Conservation (phyloP, 2,797 vertebrate species). For the Iguana delicatissima region DNA sequence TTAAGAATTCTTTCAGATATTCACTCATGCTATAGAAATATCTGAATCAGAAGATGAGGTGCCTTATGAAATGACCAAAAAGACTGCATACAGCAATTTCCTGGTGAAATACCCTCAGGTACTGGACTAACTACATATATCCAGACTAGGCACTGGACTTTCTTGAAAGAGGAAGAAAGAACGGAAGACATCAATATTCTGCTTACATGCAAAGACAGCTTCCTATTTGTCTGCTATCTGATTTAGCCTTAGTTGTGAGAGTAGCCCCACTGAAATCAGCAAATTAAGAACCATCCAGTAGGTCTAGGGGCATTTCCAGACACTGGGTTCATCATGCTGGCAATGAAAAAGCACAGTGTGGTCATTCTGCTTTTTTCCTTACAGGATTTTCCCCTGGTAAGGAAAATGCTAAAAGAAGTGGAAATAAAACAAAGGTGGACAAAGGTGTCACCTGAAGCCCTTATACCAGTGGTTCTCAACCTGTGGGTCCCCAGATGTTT, state of each 20-base stretch:
- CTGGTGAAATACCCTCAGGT: not conserved
- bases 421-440: not conserved
- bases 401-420: not conserved
- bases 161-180: not conserved
- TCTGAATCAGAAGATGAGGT: too few relatives aligned
- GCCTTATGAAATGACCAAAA: not conserved
- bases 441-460: not conserved
- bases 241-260: too few relatives aligned
- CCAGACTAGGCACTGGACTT: not conserved
- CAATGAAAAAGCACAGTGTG: too few relatives aligned
- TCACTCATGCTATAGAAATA: not conserved
- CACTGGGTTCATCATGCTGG: too few relatives aligned
- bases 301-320: too few relatives aligned
- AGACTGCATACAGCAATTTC: not conserved
- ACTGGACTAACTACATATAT: not conserved
- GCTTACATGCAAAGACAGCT: not conserved
- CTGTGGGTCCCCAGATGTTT: too few relatives aligned
- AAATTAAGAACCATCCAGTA: too few relatives aligned
- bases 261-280: too few relatives aligned
- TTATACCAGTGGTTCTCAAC: too few relatives aligned
- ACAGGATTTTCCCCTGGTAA: not conserved
- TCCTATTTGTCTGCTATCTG: not conserved
- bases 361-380: not conserved
- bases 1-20: not conserved
- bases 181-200: not conserved